Percentiles rank a stretch among this genome's conserved stretches.
These are phyloP conservation scores for Cygnus buccinator DNA, from an alignment of 2,113 vertebrate genomes.

Conservation along the genomic window DNA sequence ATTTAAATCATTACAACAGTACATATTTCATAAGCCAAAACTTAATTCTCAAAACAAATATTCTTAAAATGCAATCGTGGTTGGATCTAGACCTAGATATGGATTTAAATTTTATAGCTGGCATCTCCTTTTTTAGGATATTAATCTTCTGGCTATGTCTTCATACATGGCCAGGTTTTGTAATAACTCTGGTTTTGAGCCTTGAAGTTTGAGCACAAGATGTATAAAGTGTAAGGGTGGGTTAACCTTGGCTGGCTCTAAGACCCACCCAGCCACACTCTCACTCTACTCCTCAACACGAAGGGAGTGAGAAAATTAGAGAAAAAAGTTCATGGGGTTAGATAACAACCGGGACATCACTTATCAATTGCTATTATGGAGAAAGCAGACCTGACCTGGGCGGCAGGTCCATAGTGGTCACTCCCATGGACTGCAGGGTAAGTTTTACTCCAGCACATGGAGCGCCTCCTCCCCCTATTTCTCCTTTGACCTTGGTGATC, in stretches of 20 bases:
- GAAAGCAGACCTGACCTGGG: neutral
- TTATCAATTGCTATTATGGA: fast-evolving
- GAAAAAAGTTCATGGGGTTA: neutral
- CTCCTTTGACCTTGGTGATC: neutral
- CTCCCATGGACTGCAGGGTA: fast-evolving
- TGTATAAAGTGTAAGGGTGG: too few species aligned
- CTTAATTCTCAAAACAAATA: neutral
- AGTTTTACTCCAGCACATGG: neutral
- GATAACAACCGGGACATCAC: neutral
- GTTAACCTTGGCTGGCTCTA: neutral
- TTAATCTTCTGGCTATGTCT: neutral
- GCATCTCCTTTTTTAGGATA: neutral
- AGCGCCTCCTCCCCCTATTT: neutral
- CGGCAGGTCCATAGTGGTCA: fast-evolving
- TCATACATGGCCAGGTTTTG: neutral
- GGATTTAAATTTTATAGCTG: neutral
- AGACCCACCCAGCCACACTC: neutral
- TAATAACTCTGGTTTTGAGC: neutral
- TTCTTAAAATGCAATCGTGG: neutral
- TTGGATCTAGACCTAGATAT: neutral
- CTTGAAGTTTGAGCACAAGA: neutral
- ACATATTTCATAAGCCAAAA: neutral
- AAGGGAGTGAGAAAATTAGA: neutral
- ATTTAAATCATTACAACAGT: neutral
- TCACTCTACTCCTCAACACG: neutral